Conservation (phyloP, 2,888 invertebrate species). For the Zygogramma bicolorata region DNA sequence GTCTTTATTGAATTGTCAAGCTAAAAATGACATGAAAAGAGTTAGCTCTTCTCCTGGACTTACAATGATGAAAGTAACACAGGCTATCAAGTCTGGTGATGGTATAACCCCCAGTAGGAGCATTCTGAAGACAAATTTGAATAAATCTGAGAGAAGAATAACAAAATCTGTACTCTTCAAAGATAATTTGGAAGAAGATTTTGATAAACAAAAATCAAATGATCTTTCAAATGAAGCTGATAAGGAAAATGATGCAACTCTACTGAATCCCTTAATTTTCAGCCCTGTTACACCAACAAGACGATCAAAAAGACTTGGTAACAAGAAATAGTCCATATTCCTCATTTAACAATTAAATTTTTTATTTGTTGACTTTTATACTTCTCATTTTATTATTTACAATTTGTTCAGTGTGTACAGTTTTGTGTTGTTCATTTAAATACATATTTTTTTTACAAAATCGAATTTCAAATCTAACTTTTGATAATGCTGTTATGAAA, state of each 20-base stretch:
- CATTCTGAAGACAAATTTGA: constrained; percentile 51
- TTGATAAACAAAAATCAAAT: neutral
- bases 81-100: constrained; percentile 49
- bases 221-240: constrained; percentile 12
- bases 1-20: constrained; percentile 23
- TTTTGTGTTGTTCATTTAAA: neutral
- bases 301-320: constrained; percentile 26
- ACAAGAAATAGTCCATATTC: neutral
- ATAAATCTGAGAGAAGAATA: constrained; percentile 43
- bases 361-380: too few relatives aligned
- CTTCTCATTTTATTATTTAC: neutral
- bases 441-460: neutral
- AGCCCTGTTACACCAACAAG: constrained; percentile 24
- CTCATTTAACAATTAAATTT: too few relatives aligned
- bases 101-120: constrained; percentile 54
- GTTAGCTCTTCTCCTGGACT: constrained; percentile 54
- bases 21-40: constrained; percentile 9
- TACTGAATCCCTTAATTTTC: neutral
- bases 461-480: too few relatives aligned
- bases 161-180: constrained; percentile 51
- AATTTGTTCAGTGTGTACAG: neutral
- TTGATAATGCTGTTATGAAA: too few relatives aligned
- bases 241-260: constrained; percentile 29
- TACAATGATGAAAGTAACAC: constrained; percentile 55
- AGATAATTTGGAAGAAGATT: constrained; percentile 33